Percentiles rank a stretch among this genome's conserved stretches.
Conservation (phyloP, 2,888 invertebrate genomes). For the Quadriops clusia region DNA sequence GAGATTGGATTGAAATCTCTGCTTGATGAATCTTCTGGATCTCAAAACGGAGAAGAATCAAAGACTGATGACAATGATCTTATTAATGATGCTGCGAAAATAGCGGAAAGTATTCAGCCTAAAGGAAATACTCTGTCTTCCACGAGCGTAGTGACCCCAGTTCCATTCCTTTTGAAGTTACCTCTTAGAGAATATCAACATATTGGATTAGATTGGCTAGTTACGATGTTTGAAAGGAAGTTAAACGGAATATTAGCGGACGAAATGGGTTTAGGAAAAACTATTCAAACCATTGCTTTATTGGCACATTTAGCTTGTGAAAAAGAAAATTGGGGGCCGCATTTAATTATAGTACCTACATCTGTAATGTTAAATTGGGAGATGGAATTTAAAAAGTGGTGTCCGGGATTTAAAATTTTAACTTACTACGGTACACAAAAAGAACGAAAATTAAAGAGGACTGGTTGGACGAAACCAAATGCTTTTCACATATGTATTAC, state of each 20-base stretch:
- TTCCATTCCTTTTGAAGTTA: slow-evolving; percentile 87
- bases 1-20: slow-evolving; percentile 47
- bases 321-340: slow-evolving; percentile 93
- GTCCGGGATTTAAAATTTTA: slow-evolving; percentile 96
- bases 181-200: slow-evolving; percentile 90
- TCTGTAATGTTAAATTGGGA: slow-evolving; percentile 99
- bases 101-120: slow-evolving; percentile 94
- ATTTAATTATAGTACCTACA: slow-evolving; percentile 96
- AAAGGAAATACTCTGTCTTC: slow-evolving; percentile 95
- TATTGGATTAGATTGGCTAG: slow-evolving; percentile 94
- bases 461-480: slow-evolving; percentile 97
- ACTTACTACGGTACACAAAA: slow-evolving; percentile 96
- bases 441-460: slow-evolving; percentile 82
- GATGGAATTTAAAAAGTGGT: slow-evolving; percentile 99
- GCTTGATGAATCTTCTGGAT: slow-evolving; percentile 30
- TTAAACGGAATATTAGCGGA: slow-evolving; percentile 94
- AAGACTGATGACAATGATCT: slow-evolving; percentile 50
- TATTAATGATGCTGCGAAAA: slow-evolving; percentile 84
- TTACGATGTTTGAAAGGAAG: slow-evolving; percentile 89
- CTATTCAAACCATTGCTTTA: slow-evolving; percentile 92
- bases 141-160: slow-evolving; percentile 81
- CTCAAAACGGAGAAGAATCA: slow-evolving; percentile 27
- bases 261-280: slow-evolving; percentile 96
- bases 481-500: slow-evolving; percentile 98
- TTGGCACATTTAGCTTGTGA: slow-evolving; percentile 90